Evolutionary conservation across 2,888 invertebrate genomes (phyloP).

Genomic region (Volucella inflata): DNA sequence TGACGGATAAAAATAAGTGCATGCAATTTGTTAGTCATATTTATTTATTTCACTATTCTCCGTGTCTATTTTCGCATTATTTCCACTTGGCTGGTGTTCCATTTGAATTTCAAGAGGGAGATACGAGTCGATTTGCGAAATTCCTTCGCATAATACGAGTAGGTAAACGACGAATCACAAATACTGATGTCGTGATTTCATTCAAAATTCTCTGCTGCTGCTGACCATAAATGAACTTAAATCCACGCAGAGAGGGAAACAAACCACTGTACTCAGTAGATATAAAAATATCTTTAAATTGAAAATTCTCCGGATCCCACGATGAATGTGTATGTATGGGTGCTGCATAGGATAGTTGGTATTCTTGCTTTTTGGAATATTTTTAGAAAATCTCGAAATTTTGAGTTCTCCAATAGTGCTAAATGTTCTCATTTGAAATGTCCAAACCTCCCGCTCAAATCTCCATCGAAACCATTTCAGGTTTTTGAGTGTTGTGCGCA

Average conservation of each 20-base stretch:
- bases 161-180: constrained; percentile 12
- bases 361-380: constrained; percentile 42
- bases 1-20: constrained; percentile 69
- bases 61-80: constrained; percentile 41
- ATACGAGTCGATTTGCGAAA: constrained; percentile 51
- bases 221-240: constrained; percentile 75
- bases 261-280: constrained; percentile 38
- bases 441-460: constrained; percentile 15
- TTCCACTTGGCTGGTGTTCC: constrained; percentile 7
- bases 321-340: constrained; percentile 9
- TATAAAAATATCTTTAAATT: constrained; percentile 64
- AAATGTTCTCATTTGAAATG: constrained; percentile 51
- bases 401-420: constrained; percentile 52
- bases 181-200: constrained; percentile 70
- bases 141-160: constrained; percentile 29
- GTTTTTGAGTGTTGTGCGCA: constrained; percentile 54
- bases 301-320: constrained; percentile 30
- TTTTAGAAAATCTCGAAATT: constrained; percentile 55
- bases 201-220: constrained; percentile 57
- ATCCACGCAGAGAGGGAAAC: constrained; percentile 42
- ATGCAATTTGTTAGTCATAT: constrained; percentile 75
- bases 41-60: constrained; percentile 62
- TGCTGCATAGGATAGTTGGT: neutral
- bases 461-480: constrained; percentile 71
- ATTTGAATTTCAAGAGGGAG: constrained; percentile 16